A percentile compares a stretch with the other conserved stretches of the same genome.
Evolutionary conservation across 2,113 vertebrate species (phyloP).

Genomic region (Alouatta palliata): DNA sequence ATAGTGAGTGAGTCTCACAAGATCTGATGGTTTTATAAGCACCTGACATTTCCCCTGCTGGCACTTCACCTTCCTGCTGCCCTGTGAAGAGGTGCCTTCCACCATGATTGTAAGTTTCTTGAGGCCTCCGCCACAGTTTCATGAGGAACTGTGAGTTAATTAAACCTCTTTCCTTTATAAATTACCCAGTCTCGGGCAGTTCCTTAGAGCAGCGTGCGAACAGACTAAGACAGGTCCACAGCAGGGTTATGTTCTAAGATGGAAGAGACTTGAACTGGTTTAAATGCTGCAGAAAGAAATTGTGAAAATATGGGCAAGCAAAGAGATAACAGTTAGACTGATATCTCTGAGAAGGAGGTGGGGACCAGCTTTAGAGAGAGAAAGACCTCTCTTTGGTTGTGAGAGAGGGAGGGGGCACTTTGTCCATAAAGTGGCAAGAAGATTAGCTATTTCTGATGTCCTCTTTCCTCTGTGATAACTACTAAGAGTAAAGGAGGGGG

Average conservation of each 20-base stretch:
- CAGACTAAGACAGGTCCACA: too few species aligned
- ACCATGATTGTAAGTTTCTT: too few species aligned
- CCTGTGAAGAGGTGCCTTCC: too few species aligned
- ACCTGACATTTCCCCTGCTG: too few species aligned
- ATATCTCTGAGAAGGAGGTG: background rate
- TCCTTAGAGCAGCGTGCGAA: too few species aligned
- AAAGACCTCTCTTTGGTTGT: rapidly evolving
- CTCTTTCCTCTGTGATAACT: background rate
- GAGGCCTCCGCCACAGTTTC: too few species aligned
- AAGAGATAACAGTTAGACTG: background rate
- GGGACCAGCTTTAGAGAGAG: background rate
- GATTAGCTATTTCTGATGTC: rapidly evolving
- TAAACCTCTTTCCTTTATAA: too few species aligned
- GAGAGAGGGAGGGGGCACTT: rapidly evolving
- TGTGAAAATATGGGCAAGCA: background rate
- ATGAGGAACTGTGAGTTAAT: too few species aligned
- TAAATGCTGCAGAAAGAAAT: background rate
- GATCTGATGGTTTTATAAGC: too few species aligned
- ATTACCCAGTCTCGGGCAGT: too few species aligned
- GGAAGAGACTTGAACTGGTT: background rate
- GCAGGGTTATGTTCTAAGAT: background rate
- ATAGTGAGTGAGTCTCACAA: too few species aligned
- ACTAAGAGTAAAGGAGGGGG: rapidly evolving
- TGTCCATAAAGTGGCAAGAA: background rate
- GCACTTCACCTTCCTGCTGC: too few species aligned